Evolutionary conservation across 2,888 invertebrate genomes (phyloP).

Genomic region (Entomobrya proxima): DNA sequence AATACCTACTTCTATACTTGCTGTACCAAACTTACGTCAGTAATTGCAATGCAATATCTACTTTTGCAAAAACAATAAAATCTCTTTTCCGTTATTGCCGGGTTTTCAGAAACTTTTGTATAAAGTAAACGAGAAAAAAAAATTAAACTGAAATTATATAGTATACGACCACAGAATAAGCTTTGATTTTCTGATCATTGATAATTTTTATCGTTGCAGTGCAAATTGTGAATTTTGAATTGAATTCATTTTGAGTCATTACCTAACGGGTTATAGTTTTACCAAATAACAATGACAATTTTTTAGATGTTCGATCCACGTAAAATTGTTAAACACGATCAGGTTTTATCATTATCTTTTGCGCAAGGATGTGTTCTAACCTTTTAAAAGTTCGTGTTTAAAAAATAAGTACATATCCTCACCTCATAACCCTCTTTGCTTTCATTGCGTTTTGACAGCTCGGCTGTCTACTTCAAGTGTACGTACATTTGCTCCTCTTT

Average conservation of each 20-base stretch:
- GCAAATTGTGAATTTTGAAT: neutral
- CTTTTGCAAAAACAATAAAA: too few species aligned
- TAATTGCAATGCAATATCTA: too few species aligned
- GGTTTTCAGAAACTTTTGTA: too few species aligned
- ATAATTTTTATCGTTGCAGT: neutral
- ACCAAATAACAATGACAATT: constrained; percentile 44
- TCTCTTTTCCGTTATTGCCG: too few species aligned
- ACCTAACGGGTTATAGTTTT: constrained; percentile 30
- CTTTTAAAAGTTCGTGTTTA: neutral
- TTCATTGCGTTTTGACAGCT: neutral
- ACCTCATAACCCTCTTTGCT: neutral
- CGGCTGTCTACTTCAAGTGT: neutral
- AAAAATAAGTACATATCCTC: neutral
- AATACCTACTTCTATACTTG: too few species aligned
- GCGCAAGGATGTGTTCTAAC: neutral
- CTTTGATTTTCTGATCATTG: too few species aligned
- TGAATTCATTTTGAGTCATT: constrained; percentile 2
- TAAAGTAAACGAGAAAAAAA: too few species aligned
- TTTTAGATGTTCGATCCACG: neutral
- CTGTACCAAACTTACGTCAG: too few species aligned
- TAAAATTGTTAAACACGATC: neutral
- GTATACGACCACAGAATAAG: too few species aligned
- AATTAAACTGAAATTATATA: too few species aligned
- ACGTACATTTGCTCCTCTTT: neutral
- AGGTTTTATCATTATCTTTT: neutral